phyloP scores from a whole-genome alignment of 92 coral and sea anemone genomes.

The Palythoa caribaeorum region DNA sequence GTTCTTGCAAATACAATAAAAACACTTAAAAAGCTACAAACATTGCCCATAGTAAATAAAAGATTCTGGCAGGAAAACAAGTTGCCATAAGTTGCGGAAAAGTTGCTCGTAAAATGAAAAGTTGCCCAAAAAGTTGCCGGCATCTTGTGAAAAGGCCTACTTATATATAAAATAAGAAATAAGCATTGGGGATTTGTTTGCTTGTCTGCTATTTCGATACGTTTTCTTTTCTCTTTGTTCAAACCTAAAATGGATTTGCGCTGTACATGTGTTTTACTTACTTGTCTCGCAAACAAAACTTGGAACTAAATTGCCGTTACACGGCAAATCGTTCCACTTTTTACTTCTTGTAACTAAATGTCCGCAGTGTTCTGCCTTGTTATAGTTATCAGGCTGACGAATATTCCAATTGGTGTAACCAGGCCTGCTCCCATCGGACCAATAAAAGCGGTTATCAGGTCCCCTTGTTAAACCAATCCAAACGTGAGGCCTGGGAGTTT shows the following conservation, averaged over 20 bases:
- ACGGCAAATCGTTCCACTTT: slow-evolving; percentile 1
- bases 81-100: no score
- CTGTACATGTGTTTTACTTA: not conserved
- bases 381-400: not conserved
- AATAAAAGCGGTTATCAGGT: not conserved
- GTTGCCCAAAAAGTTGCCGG: no score
- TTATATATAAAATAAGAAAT: no score
- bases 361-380: not conserved
- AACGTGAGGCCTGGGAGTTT: not conserved
- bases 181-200: no score
- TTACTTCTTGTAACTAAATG: not conserved
- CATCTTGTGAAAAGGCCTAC: no score
- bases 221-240: no score
- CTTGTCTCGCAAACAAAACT: slow-evolving; percentile 14
- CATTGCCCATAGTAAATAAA: no score
- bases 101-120: no score
- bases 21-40: no score
- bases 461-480: not conserved
- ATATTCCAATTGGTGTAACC: slow-evolving; percentile 11
- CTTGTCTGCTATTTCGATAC: no score
- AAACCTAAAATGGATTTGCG: not conserved
- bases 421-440: slow-evolving; percentile 22
- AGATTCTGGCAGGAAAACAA: no score
- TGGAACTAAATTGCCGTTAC: not conserved
- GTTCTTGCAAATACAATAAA: no score